Evolutionary conservation across 37 sponge, comb jelly and placozoan species (phyloP).

Genomic region (Amphimedon queenslandica): DNA sequence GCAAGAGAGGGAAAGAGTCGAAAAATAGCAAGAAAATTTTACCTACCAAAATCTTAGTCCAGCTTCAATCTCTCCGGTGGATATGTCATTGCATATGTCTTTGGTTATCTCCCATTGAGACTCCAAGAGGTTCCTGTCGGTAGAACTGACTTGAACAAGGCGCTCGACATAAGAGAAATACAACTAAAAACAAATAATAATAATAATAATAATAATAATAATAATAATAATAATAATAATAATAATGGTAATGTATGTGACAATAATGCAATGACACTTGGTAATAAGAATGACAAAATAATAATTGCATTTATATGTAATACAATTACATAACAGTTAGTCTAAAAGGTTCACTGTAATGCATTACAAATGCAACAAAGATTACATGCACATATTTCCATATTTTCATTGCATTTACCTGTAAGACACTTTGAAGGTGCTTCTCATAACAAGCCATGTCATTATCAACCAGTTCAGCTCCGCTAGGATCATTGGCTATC

Average conservation of each 20-base stretch:
- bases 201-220: too few relatives aligned
- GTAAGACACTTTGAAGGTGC: slow-evolving; percentile 44
- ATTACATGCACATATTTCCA: too few relatives aligned
- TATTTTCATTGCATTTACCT: too few relatives aligned
- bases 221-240: not conserved
- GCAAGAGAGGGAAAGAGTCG: slow-evolving; percentile 10
- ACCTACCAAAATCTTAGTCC: slow-evolving; percentile 81
- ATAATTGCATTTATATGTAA: too few relatives aligned
- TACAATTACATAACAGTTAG: too few relatives aligned
- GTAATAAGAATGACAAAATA: too few relatives aligned
- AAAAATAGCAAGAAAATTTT: not conserved
- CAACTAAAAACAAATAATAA: slow-evolving; percentile 26
- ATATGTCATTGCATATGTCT: slow-evolving; percentile 50
- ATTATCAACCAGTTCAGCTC: slow-evolving; percentile 23
- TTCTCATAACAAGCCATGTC: slow-evolving; percentile 49
- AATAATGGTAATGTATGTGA: not conserved
- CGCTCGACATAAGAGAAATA: slow-evolving; percentile 64
- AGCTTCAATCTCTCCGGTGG: slow-evolving; percentile 66
- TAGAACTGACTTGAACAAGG: slow-evolving; percentile 39
- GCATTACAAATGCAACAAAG: too few relatives aligned
- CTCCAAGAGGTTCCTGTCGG: slow-evolving; percentile 44
- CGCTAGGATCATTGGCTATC: slow-evolving; percentile 16
- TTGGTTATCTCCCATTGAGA: slow-evolving; percentile 70
- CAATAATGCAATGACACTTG: not conserved
- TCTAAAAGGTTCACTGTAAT: too few relatives aligned